These are phyloP conservation scores for Blera fallax DNA, from an alignment of 2,888 invertebrate genomes.

Conservation along the genomic window DNA sequence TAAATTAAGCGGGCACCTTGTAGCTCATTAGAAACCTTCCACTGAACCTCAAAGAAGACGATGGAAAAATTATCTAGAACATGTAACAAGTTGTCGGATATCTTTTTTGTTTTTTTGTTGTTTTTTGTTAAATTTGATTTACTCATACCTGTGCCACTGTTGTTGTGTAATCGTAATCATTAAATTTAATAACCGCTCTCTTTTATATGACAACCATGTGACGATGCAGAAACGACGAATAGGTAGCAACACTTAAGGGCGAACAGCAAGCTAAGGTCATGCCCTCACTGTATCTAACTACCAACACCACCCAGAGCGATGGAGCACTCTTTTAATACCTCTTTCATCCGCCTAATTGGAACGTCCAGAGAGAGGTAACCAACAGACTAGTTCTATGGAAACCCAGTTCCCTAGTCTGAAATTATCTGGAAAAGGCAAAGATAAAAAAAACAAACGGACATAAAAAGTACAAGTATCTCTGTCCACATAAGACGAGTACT, in stretches of 20 bases:
- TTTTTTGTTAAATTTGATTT: not conserved
- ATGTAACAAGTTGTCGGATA: not conserved
- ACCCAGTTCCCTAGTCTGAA: constrained; percentile 47
- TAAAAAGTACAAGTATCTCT: constrained; percentile 13
- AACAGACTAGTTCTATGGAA: constrained; percentile 17
- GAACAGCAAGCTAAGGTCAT: not conserved
- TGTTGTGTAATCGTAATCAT: constrained; percentile 1
- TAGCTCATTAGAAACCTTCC: constrained; percentile 34
- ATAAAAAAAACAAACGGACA: not conserved
- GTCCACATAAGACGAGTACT: constrained; percentile 7
- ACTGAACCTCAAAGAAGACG: not conserved
- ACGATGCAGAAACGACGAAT: constrained; percentile 5
- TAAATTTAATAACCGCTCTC: constrained; percentile 39
- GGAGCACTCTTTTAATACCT: not conserved
- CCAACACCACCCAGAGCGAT: constrained; percentile 14
- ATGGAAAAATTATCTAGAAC: not conserved
- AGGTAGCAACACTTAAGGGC: constrained; percentile 4
- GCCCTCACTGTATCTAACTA: not conserved
- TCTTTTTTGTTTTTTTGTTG: not conserved
- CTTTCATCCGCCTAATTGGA: not conserved
- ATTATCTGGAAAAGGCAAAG: constrained; percentile 13
- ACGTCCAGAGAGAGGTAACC: not conserved
- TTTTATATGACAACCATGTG: constrained; percentile 21
- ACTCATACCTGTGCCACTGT: constrained; percentile 7
- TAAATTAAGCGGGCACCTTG: constrained; percentile 46